Percentiles rank a stretch among this genome's conserved stretches.
These are phyloP conservation scores for Mamestra brassicae DNA, from an alignment of 2,888 invertebrate species.

Conservation along the genomic window DNA sequence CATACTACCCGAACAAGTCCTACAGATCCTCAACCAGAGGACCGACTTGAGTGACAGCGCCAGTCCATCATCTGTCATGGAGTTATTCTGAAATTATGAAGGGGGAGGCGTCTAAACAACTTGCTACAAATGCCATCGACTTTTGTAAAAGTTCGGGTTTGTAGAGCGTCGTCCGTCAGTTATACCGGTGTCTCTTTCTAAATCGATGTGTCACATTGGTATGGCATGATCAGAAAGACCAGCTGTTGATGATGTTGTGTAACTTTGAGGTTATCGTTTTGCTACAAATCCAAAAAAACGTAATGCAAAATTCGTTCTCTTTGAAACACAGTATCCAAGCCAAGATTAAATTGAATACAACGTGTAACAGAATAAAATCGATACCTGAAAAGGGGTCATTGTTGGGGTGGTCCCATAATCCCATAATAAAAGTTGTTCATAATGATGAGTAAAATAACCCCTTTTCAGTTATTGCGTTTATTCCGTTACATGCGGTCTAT, in stretches of 20 bases:
- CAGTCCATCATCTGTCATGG: slow-evolving; percentile 82
- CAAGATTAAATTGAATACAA: too few relatives aligned
- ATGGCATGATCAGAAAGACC: slow-evolving; percentile 37
- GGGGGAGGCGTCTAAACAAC: slow-evolving; percentile 78
- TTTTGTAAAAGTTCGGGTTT: slow-evolving; percentile 11
- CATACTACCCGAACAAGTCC: slow-evolving; percentile 72
- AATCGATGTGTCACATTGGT: background rate
- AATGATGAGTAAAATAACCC: too few relatives aligned
- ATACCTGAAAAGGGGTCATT: too few relatives aligned
- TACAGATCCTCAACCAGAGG: slow-evolving; percentile 83
- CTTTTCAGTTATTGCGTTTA: too few relatives aligned
- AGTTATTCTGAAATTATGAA: slow-evolving; percentile 83
- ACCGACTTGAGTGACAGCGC: slow-evolving; percentile 81
- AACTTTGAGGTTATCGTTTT: slow-evolving; percentile 14
- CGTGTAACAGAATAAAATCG: too few relatives aligned
- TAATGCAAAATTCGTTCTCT: too few relatives aligned
- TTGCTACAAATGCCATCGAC: slow-evolving; percentile 25
- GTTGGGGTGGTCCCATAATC: too few relatives aligned
- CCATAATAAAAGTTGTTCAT: too few relatives aligned
- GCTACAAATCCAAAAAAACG: too few relatives aligned
- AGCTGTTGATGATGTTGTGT: slow-evolving; percentile 46
- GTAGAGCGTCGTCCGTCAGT: slow-evolving; percentile 7
- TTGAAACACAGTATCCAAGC: too few relatives aligned
- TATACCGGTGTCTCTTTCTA: slow-evolving; percentile 18
- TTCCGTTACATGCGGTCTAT: too few relatives aligned